These are phyloP conservation scores for Hypotaenidia philippensis DNA, from an alignment of 2,797 vertebrate species.

Conservation along the genomic window DNA sequence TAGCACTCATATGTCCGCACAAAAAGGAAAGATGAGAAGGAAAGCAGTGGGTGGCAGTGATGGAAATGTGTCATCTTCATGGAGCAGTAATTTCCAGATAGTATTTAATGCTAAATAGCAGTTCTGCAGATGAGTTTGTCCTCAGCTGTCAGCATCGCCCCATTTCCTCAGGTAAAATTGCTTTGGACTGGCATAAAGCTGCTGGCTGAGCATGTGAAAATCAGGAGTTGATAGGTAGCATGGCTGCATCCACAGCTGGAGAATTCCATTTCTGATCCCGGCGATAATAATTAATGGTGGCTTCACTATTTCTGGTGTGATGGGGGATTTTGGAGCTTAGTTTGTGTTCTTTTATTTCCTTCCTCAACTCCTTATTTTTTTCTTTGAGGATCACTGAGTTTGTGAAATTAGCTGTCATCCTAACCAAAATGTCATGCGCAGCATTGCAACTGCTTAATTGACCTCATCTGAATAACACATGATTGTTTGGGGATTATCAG, in stretches of 20 bases:
- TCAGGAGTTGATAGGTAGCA: background rate
- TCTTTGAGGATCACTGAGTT: background rate
- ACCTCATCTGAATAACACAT: background rate
- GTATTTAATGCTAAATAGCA: constrained; percentile 33
- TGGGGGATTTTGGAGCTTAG: background rate
- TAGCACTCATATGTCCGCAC: background rate
- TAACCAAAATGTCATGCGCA: background rate
- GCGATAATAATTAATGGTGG: background rate
- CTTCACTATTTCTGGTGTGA: background rate
- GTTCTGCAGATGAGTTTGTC: constrained; percentile 1
- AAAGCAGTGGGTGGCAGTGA: constrained; percentile 50
- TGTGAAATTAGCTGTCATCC: background rate
- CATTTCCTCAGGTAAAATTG: background rate
- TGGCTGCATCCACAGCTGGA: background rate
- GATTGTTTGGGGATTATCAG: background rate
- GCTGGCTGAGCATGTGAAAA: background rate
- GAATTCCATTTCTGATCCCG: background rate
- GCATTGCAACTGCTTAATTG: background rate
- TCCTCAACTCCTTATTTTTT: background rate
- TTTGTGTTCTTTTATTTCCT: background rate
- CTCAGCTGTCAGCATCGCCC: background rate
- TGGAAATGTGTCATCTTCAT: constrained; percentile 51
- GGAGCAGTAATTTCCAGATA: constrained; percentile 30
- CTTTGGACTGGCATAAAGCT: background rate
- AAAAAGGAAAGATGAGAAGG: background rate